phyloP scores from a whole-genome alignment of 2,888 invertebrate genomes.

The Lasioglossum malachurum region DNA sequence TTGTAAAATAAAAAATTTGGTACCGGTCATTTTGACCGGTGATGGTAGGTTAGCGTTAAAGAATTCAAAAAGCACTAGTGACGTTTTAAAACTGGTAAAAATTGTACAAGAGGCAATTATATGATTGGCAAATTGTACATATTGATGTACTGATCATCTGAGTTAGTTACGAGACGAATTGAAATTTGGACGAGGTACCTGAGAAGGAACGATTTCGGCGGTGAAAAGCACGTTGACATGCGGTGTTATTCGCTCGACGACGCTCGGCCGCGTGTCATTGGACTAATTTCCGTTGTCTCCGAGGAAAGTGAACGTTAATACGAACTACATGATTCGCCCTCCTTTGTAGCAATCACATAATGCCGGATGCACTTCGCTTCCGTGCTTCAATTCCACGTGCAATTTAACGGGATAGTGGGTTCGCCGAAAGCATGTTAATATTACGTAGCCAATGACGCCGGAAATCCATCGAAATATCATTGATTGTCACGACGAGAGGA shows the following conservation, averaged over 20 bases:
- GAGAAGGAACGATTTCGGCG: neutral
- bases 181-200: neutral
- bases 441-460: neutral
- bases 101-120: neutral
- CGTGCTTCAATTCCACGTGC: constrained; percentile 53
- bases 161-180: neutral
- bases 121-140: too few species aligned
- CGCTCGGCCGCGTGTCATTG: neutral
- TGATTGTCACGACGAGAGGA: neutral
- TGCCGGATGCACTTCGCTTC: constrained; percentile 44
- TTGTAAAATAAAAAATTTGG: too few species aligned
- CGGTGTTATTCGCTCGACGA: neutral
- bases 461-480: neutral
- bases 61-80: too few species aligned
- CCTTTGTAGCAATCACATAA: constrained; percentile 39
- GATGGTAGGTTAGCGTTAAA: too few species aligned
- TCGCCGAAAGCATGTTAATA: constrained; percentile 18
- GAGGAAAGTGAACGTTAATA: constrained; percentile 46
- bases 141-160: too few species aligned
- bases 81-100: neutral
- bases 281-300: constrained; percentile 41
- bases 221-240: neutral
- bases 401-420: constrained; percentile 20
- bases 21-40: too few species aligned
- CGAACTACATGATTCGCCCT: constrained; percentile 35